A percentile compares a stretch with the other conserved stretches of the same genome.
These are phyloP conservation scores for Gymnorhina tibicen DNA, from an alignment of 2,113 vertebrate species.

Conservation along the genomic window DNA sequence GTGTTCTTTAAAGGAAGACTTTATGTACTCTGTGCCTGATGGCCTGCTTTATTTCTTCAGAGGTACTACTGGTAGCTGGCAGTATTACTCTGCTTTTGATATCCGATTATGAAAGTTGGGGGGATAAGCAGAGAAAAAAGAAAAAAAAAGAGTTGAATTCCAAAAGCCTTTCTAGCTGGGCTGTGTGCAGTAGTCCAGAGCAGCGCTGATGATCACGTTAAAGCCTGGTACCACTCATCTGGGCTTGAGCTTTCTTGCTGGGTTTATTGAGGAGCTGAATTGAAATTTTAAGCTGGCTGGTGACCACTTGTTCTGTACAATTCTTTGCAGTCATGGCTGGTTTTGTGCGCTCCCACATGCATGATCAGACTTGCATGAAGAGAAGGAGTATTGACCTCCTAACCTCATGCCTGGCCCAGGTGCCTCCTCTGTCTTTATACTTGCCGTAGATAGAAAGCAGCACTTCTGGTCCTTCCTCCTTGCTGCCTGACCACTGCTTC, in stretches of 20 bases:
- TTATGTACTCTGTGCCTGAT: not conserved
- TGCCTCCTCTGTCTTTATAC: not conserved
- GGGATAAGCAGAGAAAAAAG: not conserved
- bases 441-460: not conserved
- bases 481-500: not conserved
- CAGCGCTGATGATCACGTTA: accelerated
- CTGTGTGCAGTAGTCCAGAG: not conserved
- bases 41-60: not conserved
- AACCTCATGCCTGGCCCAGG: not conserved
- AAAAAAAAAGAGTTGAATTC: not conserved
- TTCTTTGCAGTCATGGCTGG: not conserved
- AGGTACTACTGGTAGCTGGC: not conserved
- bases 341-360: not conserved
- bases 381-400: not conserved
- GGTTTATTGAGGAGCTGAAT: not conserved
- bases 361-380: not conserved
- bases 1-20: not conserved
- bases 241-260: not conserved
- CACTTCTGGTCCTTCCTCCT: not conserved
- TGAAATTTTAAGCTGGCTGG: not conserved
- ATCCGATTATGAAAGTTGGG: accelerated
- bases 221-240: not conserved
- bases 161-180: not conserved
- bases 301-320: not conserved
- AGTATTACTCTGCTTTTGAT: not conserved